phyloP scores from a whole-genome alignment of 2,113 vertebrate species.

The Fregata magnificens region DNA sequence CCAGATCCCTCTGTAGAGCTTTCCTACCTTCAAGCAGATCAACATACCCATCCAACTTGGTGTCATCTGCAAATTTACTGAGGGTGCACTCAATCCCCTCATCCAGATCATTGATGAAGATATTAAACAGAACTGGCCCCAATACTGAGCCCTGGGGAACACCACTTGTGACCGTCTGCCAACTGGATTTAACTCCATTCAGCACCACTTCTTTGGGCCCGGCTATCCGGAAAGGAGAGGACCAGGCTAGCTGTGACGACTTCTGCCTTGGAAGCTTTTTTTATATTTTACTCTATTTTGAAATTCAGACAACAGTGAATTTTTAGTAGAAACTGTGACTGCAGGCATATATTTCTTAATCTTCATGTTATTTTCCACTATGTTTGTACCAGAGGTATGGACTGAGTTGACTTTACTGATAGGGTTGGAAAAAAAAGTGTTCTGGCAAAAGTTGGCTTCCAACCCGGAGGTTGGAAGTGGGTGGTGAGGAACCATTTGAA shows the following conservation, averaged over 20 bases:
- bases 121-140: no score
- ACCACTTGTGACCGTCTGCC: no score
- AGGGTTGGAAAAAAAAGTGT: neutral
- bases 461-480: neutral
- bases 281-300: neutral
- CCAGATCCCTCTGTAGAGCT: no score
- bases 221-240: neutral
- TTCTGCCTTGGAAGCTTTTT: neutral
- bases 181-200: no score
- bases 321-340: neutral
- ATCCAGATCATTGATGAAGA: no score
- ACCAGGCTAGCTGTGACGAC: neutral
- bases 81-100: no score
- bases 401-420: neutral
- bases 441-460: neutral
- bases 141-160: no score
- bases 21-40: no score
- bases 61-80: no score
- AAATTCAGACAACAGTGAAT: neutral
- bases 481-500: neutral
- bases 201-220: neutral
- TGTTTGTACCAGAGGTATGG: neutral
- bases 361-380: neutral
- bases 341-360: neutral
- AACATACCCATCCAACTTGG: no score